Base-by-base conservation (phyloP, 2,113 vertebrate genomes). In the human region DNA sequence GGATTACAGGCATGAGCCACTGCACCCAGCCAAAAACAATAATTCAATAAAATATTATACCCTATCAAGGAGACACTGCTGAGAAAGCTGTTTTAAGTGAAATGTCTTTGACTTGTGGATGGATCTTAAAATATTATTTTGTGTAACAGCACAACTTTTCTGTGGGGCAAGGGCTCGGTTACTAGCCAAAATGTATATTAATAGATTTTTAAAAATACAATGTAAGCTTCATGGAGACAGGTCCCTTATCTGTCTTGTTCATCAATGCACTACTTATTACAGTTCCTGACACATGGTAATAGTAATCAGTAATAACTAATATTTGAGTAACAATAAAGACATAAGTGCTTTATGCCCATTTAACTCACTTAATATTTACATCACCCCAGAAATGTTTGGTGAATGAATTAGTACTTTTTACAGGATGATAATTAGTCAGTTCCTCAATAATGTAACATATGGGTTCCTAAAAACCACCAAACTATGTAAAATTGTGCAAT, bases 401-500 rank as follows among this genome's bases (percentile, higher is more conserved):
- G 32, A 79, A 70, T 81, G 40, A 96, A 93, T 93, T 79, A 93
- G 45, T 72, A 79, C 32, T 52, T 97, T 96, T 88, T 91, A 61
- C 35, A 93, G 76, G 45, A 90, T 88, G 35, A 88, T 32, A 82
- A 82, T 64, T 50, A 81, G 43, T 90, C 48, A 75, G 64, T 88
- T 91, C 61, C 80, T 64, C 70, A 78, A 83, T 83, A 78, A 92
- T 23, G 13, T 43, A 95, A 87, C 32, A 68, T 48, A 76, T 30
- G 18, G 50, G 11, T 80, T 92, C 45, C 89, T 90, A 91, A 91
- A 90, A 76, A 52, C 87, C 59, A 97, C 43, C 23, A 93, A 25
- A 64, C 48, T 88, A 81, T 43, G 23, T 14, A 93, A 78, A 83
- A 64, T 48, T 88, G 14, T 80, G 27, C 25, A 94, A 57, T 57